These are phyloP conservation scores for Papilio dardanus DNA, from an alignment of 1,140 invertebrate genomes.

Conservation along the genomic window DNA sequence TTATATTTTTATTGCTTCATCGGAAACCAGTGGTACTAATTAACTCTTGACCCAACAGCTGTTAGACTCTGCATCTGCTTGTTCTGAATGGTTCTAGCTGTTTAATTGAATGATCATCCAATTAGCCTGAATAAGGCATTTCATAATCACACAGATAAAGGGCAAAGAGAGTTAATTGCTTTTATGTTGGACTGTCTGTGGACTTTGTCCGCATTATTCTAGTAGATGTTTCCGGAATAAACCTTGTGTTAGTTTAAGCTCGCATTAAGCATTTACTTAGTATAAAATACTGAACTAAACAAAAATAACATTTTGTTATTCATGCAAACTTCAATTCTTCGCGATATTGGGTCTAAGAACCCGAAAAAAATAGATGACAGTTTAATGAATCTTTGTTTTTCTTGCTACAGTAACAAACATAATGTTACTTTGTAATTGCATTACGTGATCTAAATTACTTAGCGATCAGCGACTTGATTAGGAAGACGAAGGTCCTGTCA, in stretches of 20 bases:
- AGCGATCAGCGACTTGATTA: neutral
- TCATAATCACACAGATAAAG: neutral
- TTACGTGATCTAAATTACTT: conserved; percentile 1
- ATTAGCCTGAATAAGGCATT: conserved; percentile 7
- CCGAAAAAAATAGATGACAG: too few species aligned
- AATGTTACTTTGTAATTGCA: conserved; percentile 1
- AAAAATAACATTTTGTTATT: too few species aligned
- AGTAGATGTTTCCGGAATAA: too few species aligned
- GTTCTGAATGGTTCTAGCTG: neutral
- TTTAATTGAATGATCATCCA: neutral
- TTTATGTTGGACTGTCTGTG: neutral
- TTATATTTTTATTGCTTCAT: conserved; percentile 9
- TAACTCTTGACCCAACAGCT: neutral
- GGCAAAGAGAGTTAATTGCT: neutral
- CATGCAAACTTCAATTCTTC: too few species aligned
- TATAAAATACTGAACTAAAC: too few species aligned
- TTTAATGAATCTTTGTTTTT: too few species aligned
- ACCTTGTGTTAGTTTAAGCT: too few species aligned
- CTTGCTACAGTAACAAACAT: too few species aligned
- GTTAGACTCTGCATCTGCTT: conserved; percentile 1
- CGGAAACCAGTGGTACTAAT: neutral
- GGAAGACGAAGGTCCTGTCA: neutral
- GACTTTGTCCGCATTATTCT: too few species aligned
- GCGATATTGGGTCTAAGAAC: too few species aligned
- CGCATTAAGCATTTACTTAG: too few species aligned